A percentile compares a stretch with the other conserved stretches of the same genome.
Evolutionary conservation across 2,797 vertebrate genomes (phyloP).

Genomic region (Alauda arvensis): DNA sequence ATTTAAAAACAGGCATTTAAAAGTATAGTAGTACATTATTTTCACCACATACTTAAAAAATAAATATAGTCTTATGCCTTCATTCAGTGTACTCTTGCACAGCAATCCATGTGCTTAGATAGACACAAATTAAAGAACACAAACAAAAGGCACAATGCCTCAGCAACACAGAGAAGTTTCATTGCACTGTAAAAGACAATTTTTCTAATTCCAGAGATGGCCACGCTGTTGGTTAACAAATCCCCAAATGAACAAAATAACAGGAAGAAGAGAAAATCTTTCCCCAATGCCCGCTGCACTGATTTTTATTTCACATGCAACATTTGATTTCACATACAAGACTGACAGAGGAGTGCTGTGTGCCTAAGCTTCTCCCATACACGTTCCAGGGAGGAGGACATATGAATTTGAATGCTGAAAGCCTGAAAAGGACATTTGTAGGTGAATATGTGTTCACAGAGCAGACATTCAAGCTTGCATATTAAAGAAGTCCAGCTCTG

Average conservation of each 20-base stretch:
- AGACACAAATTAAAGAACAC: not conserved
- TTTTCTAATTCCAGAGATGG: not conserved
- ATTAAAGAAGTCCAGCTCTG: not conserved
- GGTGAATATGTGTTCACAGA: not conserved
- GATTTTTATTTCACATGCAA: not conserved
- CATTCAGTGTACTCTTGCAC: not conserved
- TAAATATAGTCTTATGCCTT: not conserved
- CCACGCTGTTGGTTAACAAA: not conserved
- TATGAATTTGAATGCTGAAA: not conserved
- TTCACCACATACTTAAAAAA: not conserved
- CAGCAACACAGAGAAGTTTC: not conserved
- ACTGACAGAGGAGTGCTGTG: not conserved
- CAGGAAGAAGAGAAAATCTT: not conserved
- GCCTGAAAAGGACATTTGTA: not conserved
- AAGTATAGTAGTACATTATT: not conserved
- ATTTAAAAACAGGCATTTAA: not conserved
- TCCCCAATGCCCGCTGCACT: not conserved
- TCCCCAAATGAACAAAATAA: not conserved
- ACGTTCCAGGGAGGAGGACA: not conserved
- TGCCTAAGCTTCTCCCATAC: not conserved
- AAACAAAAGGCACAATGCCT: not conserved
- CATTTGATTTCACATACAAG: not conserved
- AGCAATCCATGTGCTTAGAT: not conserved
- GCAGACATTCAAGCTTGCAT: not conserved
- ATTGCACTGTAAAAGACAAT: not conserved